Conservation (phyloP, 2,797 vertebrate species). For the Notoglanidium macrostoma region DNA sequence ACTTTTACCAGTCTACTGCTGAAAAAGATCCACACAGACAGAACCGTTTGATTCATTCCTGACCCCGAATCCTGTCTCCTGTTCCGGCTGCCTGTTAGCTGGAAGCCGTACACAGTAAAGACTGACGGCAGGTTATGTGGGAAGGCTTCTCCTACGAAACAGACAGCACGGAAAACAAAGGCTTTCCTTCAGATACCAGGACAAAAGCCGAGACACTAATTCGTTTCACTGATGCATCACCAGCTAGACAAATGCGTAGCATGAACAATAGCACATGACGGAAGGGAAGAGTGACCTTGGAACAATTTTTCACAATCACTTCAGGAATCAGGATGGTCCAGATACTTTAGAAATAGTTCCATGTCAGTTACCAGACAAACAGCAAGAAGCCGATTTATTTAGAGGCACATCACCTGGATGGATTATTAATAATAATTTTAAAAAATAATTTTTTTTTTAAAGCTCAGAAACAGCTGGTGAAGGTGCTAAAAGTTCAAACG, state of each 20-base stretch:
- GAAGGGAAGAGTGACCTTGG: background rate
- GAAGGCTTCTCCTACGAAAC: slow-evolving; percentile 42
- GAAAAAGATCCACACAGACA: slow-evolving; percentile 6
- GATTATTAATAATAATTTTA: background rate
- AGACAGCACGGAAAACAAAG: slow-evolving; percentile 54
- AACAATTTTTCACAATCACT: background rate
- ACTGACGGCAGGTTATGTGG: slow-evolving; percentile 40
- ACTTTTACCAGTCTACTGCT: slow-evolving; percentile 34
- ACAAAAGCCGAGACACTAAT: slow-evolving; percentile 16
- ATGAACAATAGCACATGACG: background rate
- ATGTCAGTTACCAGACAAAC: background rate
- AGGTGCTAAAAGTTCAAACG: background rate
- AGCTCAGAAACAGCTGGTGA: background rate
- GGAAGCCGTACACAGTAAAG: slow-evolving; percentile 27
- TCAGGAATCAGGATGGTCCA: background rate
- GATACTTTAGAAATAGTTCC: background rate
- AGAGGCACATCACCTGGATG: no score
- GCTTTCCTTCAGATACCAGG: slow-evolving; percentile 26
- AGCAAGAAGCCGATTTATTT: background rate
- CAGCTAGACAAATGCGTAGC: background rate
- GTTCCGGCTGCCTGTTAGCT: background rate
- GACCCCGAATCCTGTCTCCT: slow-evolving; percentile 24
- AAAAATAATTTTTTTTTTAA: background rate
- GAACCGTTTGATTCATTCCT: slow-evolving; percentile 36
- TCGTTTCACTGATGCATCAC: background rate